These are phyloP conservation scores for Penaeus japonicus DNA, from an alignment of 1,140 invertebrate genomes.

Conservation along the genomic window DNA sequence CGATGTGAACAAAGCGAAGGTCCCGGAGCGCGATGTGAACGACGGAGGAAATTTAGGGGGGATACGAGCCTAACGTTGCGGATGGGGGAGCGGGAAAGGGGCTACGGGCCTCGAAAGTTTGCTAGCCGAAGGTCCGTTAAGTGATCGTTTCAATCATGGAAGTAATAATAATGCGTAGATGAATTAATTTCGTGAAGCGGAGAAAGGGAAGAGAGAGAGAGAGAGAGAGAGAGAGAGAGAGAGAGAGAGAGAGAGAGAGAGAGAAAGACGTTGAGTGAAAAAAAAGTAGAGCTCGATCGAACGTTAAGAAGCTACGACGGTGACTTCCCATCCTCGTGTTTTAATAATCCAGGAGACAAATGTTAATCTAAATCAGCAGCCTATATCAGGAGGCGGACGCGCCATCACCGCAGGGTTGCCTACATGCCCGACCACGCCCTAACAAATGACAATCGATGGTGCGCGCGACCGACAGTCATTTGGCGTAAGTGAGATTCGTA, in stretches of 20 bases:
- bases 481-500: constrained; percentile 41
- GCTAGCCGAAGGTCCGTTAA: too few relatives aligned
- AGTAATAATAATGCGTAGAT: too few relatives aligned
- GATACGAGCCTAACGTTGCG: too few relatives aligned
- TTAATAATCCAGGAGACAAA: background rate
- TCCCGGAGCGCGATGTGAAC: too few relatives aligned
- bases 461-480: constrained; percentile 23
- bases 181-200: too few relatives aligned
- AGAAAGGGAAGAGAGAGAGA: background rate
- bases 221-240: background rate
- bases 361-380: background rate
- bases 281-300: too few relatives aligned
- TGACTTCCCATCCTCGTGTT: background rate
- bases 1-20: too few relatives aligned
- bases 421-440: constrained; percentile 21
- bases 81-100: too few relatives aligned
- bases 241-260: background rate
- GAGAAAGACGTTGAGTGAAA: background rate
- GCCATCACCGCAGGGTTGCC: background rate
- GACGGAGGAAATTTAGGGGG: too few relatives aligned
- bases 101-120: too few relatives aligned
- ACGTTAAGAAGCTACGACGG: too few relatives aligned
- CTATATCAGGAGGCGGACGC: constrained; percentile 3
- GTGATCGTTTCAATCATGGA: too few relatives aligned
- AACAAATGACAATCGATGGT: constrained; percentile 41